These are phyloP conservation scores for Peromyscus eremicus DNA, from an alignment of 2,797 vertebrate genomes.

Conservation along the genomic window DNA sequence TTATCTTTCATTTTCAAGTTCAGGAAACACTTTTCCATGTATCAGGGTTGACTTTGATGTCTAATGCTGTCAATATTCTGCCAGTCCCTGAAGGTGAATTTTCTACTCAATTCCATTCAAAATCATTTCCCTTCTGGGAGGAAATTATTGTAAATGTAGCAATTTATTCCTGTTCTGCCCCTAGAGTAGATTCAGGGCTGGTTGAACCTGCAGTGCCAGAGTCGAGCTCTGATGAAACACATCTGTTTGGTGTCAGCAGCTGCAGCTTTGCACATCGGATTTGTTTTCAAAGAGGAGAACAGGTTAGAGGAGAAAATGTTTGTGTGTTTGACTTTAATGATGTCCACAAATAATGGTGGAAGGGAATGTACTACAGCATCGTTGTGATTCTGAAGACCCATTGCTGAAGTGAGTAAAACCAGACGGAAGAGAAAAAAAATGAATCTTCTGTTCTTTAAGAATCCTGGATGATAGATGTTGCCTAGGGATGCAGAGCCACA, in stretches of 20 bases:
- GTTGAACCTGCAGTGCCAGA: slow-evolving; percentile 19
- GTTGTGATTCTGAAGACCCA: not conserved
- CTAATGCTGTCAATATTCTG: slow-evolving; percentile 73
- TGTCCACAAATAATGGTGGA: not conserved
- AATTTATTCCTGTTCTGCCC: slow-evolving; percentile 69
- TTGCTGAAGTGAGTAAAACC: slow-evolving; percentile 26
- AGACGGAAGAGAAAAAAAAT: slow-evolving; percentile 7
- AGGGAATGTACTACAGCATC: not conserved
- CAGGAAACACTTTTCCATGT: slow-evolving; percentile 62
- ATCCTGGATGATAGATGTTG: not conserved
- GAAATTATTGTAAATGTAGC: slow-evolving; percentile 78
- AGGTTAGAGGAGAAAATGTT: not conserved
- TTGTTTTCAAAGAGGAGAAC: slow-evolving; percentile 59
- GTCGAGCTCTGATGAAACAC: slow-evolving; percentile 21
- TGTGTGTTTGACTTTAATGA: slow-evolving; percentile 46
- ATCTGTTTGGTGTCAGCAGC: slow-evolving; percentile 33
- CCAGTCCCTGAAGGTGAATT: slow-evolving; percentile 70
- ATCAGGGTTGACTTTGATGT: slow-evolving; percentile 72
- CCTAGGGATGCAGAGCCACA: not conserved
- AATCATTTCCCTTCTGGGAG: slow-evolving; percentile 72
- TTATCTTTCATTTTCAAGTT: slow-evolving; percentile 77
- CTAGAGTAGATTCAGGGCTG: slow-evolving; percentile 67
- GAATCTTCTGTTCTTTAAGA: not conserved
- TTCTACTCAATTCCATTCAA: slow-evolving; percentile 74
- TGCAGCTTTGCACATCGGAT: not conserved